These are phyloP conservation scores for Sipha maydis DNA, from an alignment of 2,888 invertebrate species.

Conservation along the genomic window DNA sequence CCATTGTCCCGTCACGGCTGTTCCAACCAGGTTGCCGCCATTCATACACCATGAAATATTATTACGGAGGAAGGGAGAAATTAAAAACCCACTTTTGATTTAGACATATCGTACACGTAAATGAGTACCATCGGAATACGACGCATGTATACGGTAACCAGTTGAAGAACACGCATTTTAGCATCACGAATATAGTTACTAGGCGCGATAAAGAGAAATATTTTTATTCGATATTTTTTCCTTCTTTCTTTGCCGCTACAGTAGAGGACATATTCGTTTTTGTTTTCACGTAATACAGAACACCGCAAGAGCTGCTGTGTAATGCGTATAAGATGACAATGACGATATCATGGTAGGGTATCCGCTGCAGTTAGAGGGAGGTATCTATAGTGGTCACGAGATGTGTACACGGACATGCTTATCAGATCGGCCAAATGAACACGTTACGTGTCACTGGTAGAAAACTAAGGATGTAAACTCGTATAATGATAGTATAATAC, in stretches of 20 bases:
- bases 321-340: background rate
- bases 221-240: background rate
- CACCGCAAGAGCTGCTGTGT: background rate
- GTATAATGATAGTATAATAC: background rate
- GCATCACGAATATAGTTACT: slow-evolving; percentile 34
- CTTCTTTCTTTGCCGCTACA: background rate
- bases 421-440: slow-evolving; percentile 55
- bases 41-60: background rate
- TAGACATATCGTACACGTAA: slow-evolving; percentile 4
- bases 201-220: background rate
- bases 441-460: slow-evolving; percentile 37
- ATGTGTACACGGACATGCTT: slow-evolving; percentile 15
- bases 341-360: background rate
- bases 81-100: slow-evolving; percentile 17
- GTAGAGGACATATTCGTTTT: background rate
- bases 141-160: slow-evolving; percentile 11
- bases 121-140: background rate
- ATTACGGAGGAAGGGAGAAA: background rate
- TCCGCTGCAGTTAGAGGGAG: background rate
- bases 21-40: no score
- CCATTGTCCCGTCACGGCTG: no score
- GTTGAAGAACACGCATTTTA: slow-evolving; percentile 53
- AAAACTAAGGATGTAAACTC: background rate
- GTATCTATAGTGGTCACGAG: slow-evolving; percentile 32
- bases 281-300: background rate